Base-by-base conservation (phyloP, 1,140 invertebrate species). In the Sipha flava region DNA sequence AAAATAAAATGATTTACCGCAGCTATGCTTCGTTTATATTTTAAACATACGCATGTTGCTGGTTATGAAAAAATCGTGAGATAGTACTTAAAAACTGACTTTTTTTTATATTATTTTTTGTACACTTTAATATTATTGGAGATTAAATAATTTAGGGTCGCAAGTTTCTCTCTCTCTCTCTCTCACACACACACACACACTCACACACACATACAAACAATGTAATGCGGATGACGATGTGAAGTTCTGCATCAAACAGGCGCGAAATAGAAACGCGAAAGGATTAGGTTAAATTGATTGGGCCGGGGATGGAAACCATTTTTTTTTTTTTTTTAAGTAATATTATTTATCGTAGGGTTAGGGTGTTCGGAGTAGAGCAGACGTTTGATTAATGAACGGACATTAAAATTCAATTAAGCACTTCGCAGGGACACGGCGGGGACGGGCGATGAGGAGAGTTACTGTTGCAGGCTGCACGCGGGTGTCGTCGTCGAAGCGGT, bases 361-460 rank as follows among this genome's bases (percentile, higher is more conserved):
- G 70, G 70, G 47, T 57, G 72, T 18, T 23, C 16, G 34, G 49
- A n/a, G 31, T 18, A 21, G 47, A 14, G 23, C 3, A 75, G 52
- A 57, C 52, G 52, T 77, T 77, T 80, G 68, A 75, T 57, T 75
- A 80, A 80, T 57, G 68, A 40, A 62, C 49, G 34, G 37, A 79
- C 81, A 82, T 82, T 82, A 82, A 79, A 79, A 81, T 82, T 81
- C 79, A 82, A 81, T 80, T 81, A 82, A 43, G 81, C 49, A 49
- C 31, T 75, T 45, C 64, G 62, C 10, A 40, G 62, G 62, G 62
- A 59, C 0, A 31, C n/a, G 18, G 10, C 10, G 62, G 62, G 62
- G 34, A 37, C 9, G 34, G 10, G n/a, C 62, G 62, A 40, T 40
- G 37, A 40, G 37, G n/a, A n/a, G n/a, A n/a, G 64, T 21, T 14